Base-by-base conservation (phyloP, 2,888 invertebrate genomes). In the Eurytoma adleriae region DNA sequence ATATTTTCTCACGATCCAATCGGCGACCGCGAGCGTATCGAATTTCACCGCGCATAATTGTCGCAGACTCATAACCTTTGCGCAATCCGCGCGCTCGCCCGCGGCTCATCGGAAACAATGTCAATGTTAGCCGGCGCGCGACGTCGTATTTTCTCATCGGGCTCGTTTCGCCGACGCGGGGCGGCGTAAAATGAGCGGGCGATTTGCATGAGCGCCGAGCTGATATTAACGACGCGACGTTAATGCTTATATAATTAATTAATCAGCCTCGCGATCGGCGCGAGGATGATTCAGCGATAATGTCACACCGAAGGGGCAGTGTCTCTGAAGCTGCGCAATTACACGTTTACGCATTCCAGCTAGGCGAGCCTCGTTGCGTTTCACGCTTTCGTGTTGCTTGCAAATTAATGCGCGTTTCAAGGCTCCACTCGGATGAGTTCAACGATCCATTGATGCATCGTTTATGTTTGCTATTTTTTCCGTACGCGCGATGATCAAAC, bases 231-330 rank as follows among this genome's bases (percentile, higher is more conserved):
- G 70, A 27, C 50, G 48, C 27, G 40, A 5, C 27, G 27, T 77
- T 71, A 73, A 73, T 62, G 48, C n/a, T 40, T 66, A 54, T 16
- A 50, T 14, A 73, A 73, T 78, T 73, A 73, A 68, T 73, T 72
- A 73, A 73, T 2, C 16, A n/a, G 54, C 18, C 59, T 67, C 27
- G 78, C 68, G 56, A 68, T 72, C 50, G 67, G 40, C 52, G n/a
- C 20, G 56, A 64, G 67, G 72, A 78, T 72, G 72, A 72, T 72
- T 78, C 52, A 78, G 50, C 72, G 72, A 59, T 72, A 59, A 67
- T 67, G 59, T 13, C 48, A 62, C 48, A 54, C 30, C 30, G 40
- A 10, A 57, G 18, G 5, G 14, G 27, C 4, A 18, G 54, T 24
- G 67, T 18, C 52, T 52, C 24, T 27, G 24, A 40, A 30, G 30